Percentiles rank a stretch among this genome's conserved stretches.
phyloP scores from a whole-genome alignment of 1,140 invertebrate genomes.

The Drosophila truncata region DNA sequence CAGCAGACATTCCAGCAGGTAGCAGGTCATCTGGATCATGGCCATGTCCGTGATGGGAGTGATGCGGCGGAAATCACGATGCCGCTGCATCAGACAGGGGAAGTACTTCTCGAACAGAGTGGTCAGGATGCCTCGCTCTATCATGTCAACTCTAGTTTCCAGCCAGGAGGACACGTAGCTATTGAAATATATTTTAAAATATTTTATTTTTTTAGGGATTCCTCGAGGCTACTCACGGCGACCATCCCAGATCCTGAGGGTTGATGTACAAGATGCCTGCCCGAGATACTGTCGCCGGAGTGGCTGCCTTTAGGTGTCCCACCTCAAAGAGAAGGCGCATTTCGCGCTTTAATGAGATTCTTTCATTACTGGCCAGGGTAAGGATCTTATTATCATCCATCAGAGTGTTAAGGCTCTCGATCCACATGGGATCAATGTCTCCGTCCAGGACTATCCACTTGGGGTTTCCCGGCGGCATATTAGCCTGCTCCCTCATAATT shows the following conservation, averaged over 20 bases:
- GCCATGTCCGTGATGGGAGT: conserved; percentile 96
- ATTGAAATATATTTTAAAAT: neutral
- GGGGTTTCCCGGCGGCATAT: conserved; percentile 90
- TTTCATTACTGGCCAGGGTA: conserved; percentile 96
- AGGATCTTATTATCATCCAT: conserved; percentile 96
- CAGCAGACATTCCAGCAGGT: conserved; percentile 94
- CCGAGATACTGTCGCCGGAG: conserved; percentile 97
- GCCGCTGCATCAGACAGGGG: conserved; percentile 92
- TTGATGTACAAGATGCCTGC: conserved; percentile 97
- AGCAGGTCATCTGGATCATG: conserved; percentile 96
- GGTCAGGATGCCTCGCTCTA: conserved; percentile 92
- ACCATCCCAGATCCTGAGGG: conserved; percentile 98
- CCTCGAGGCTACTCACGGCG: conserved; percentile 90
- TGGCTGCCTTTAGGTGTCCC: conserved; percentile 95
- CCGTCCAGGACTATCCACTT: conserved; percentile 99
- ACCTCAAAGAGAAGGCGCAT: conserved; percentile 98
- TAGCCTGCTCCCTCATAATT: conserved; percentile 96
- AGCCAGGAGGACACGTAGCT: conserved; percentile 97
- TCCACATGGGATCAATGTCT: conserved; percentile 99
- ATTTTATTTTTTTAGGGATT: too few relatives aligned
- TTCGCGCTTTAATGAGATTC: conserved; percentile 94
- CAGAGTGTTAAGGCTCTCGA: conserved; percentile 95
- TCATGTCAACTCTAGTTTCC: conserved; percentile 90
- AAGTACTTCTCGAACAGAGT: conserved; percentile 98
- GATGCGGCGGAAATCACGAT: conserved; percentile 95